phyloP scores from a whole-genome alignment of 2,797 vertebrate species.

The Heteromormyrus szaboi region DNA sequence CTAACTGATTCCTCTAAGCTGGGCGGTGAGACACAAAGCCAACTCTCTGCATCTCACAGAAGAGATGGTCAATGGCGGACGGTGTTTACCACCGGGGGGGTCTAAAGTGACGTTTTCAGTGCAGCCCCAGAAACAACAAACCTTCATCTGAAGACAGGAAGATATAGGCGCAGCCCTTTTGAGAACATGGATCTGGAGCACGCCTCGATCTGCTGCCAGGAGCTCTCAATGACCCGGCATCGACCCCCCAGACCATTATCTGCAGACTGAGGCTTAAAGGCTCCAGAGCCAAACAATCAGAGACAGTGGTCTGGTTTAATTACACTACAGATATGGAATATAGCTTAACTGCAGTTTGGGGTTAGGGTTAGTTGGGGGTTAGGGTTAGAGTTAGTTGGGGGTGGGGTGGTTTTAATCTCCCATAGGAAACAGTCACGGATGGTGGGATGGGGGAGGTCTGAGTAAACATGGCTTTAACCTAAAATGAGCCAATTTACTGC shows the following conservation, averaged over 20 bases:
- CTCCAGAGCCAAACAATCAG: neutral
- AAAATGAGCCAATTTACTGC: neutral
- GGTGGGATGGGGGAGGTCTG: neutral
- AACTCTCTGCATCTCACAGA: neutral
- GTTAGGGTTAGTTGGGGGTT: neutral
- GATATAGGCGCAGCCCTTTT: neutral
- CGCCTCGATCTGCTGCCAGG: neutral
- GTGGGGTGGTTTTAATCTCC: neutral
- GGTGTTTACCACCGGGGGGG: neutral
- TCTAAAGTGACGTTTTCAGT: neutral
- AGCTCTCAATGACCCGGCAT: neutral
- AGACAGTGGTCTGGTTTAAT: neutral
- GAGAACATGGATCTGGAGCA: neutral
- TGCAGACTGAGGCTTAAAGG: neutral
- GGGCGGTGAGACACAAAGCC: neutral
- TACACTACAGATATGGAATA: neutral
- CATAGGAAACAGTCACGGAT: neutral
- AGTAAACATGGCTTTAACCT: neutral
- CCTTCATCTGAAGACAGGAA: neutral
- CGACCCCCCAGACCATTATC: neutral
- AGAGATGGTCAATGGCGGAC: neutral
- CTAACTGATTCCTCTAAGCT: neutral
- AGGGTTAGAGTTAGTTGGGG: neutral
- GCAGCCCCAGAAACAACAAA: neutral
- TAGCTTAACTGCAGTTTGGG: neutral